A percentile compares a stretch with the other conserved stretches of the same genome.
phyloP scores from a whole-genome alignment of 2,888 invertebrate species.

The Callinectes sapidus region DNA sequence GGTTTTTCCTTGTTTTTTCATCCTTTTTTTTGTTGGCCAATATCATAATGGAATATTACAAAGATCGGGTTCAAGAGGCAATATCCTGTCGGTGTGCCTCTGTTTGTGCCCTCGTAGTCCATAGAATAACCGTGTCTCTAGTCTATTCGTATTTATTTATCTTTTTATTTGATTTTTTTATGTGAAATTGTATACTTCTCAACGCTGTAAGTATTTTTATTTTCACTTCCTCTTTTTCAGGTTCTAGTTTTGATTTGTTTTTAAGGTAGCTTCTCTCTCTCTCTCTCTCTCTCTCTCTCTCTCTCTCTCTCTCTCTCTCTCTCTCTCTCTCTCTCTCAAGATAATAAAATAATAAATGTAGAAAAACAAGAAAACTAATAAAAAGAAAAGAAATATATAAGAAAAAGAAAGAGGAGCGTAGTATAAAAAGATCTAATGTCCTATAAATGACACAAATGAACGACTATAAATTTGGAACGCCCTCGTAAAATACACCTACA shows the following conservation, averaged over 20 bases:
- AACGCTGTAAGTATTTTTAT: background rate
- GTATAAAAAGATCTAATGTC: background rate
- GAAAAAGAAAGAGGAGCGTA: background rate
- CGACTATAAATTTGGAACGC: too few relatives aligned
- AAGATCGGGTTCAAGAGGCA: too few relatives aligned
- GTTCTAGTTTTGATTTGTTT: background rate
- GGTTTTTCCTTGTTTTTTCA: too few relatives aligned
- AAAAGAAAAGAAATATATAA: background rate
- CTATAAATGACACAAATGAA: too few relatives aligned
- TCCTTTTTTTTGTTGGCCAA: too few relatives aligned
- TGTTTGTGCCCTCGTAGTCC: background rate
- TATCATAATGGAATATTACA: too few relatives aligned
- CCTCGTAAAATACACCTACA: background rate
- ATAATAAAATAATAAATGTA: too few relatives aligned
- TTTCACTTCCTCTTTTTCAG: background rate
- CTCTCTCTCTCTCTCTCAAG: background rate
- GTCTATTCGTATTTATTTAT: background rate
- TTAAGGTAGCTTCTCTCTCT: background rate
- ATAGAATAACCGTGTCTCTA: background rate
- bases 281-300: too few relatives aligned
- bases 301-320: too few relatives aligned
- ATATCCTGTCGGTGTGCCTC: background rate
- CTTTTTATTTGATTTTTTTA: background rate
- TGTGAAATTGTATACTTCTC: background rate
- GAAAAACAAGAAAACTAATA: too few relatives aligned